These are phyloP conservation scores for Vombatus ursinus DNA, from an alignment of 2,113 vertebrate species.

Conservation along the genomic window DNA sequence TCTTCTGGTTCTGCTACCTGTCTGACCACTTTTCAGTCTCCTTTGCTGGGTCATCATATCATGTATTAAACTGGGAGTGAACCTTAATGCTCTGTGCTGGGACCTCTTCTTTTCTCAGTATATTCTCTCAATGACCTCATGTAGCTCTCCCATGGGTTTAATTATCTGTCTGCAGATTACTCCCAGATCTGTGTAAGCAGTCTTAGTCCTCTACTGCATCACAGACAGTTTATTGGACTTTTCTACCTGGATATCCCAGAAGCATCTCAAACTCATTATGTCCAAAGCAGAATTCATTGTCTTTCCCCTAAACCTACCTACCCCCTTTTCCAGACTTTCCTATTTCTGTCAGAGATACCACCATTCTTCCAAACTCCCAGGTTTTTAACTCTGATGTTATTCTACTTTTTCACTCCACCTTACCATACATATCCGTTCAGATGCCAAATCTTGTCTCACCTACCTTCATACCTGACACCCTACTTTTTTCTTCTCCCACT, in stretches of 20 bases:
- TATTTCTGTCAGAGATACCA: background rate
- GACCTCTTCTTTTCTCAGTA: background rate
- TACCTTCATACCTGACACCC: background rate
- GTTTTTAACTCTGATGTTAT: background rate
- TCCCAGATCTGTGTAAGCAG: background rate
- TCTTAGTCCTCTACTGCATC: background rate
- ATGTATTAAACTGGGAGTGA: background rate
- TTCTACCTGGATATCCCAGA: background rate
- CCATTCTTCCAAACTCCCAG: background rate
- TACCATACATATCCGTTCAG: background rate
- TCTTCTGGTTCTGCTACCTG: slow-evolving; percentile 14
- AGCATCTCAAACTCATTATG: background rate
- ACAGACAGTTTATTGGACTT: background rate
- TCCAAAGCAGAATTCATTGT: background rate
- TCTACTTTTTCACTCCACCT: too few species aligned
- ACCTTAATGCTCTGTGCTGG: background rate
- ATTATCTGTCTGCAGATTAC: background rate
- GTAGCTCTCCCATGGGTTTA: background rate
- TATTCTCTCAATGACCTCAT: background rate
- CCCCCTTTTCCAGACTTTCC: too few species aligned
- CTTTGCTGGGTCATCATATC: background rate
- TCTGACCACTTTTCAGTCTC: background rate
- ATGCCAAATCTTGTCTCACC: background rate
- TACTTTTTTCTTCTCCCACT: too few species aligned
- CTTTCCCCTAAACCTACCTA: background rate